Base-by-base conservation (phyloP, 2,888 invertebrate species). In the Eugnorisma glareosa region DNA sequence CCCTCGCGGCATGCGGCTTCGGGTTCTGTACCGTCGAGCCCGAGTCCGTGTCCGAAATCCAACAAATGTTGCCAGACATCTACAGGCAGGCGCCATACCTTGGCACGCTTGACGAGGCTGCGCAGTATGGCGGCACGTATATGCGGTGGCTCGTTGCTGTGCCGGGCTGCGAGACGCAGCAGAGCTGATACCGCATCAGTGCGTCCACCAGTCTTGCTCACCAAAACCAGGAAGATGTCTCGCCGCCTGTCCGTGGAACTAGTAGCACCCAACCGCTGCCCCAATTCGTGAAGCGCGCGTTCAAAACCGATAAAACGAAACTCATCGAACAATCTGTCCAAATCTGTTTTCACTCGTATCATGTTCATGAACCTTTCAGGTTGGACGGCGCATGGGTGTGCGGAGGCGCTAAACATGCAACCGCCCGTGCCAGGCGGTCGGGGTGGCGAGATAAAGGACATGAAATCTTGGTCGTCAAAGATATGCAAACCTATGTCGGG, bases 131-230 rank as follows among this genome's bases (percentile, higher is more conserved):
- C 89, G 7, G 95, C 94, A 21, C 94, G 91, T 4, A 93, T 82
- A 67, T 93, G 92, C 0, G 86, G 86, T 0, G 94, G 92, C 73
- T 95, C 95, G 67, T 95, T 95, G 43, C 67, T 81, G 73, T 94
- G 91, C 40, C 86, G 88, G 45, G 87, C 81, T 18, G 92, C 85
- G 2, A 95, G 85, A 51, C 90, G 87, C 57, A 95, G 72, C 35
- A 95, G 78, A 40, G 89, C 86, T 24, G 90, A 88, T 5, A 94
- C 84, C 66, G 90, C 88, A 10, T 92, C 91, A 7, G 84, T 82
- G 43, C 91, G 89, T 0, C 93, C 93, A 6, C 94, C 95, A 57
- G 90, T 93, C 81, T 95, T 95, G 79, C 95, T 95, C 0, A 95
- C 92, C 54, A 95, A 89, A 5, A 95, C 95, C 3, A 95, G 85